phyloP scores from a whole-genome alignment of 1,140 invertebrate species.

The Drosophila tsacasi region DNA sequence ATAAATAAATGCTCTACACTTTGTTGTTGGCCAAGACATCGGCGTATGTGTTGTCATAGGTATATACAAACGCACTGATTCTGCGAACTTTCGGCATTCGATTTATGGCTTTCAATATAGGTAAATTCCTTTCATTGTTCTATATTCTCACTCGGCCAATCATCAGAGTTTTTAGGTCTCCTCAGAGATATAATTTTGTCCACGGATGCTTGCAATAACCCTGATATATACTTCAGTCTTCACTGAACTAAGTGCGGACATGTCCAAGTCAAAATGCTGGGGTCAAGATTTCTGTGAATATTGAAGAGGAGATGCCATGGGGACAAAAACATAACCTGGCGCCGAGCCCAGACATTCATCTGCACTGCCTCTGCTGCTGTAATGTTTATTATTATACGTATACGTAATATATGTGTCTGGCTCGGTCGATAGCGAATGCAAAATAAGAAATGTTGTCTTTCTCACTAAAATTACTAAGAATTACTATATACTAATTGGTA shows the following conservation, averaged over 20 bases:
- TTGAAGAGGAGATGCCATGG: constrained; percentile 18
- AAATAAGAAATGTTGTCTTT: constrained; percentile 22
- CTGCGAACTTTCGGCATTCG: constrained; percentile 30
- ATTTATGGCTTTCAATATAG: constrained; percentile 56
- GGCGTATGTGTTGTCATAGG: constrained; percentile 16
- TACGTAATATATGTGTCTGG: constrained; percentile 71
- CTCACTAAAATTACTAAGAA: constrained; percentile 45
- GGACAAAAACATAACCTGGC: constrained; percentile 69
- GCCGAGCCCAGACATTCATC: constrained; percentile 70
- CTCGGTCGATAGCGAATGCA: constrained; percentile 17
- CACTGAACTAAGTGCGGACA: neutral
- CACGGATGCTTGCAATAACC: neutral
- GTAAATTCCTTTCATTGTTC: constrained; percentile 56
- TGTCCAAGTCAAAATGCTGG: neutral
- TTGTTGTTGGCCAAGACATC: constrained; percentile 57
- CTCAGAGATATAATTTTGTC: neutral
- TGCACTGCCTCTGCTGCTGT: constrained; percentile 58
- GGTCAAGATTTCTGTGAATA: constrained; percentile 15
- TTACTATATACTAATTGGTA: constrained; percentile 14
- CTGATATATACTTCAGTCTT: constrained; percentile 1
- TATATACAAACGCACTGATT: constrained; percentile 17
- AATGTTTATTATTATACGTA: constrained; percentile 75
- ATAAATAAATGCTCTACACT: constrained; percentile 65
- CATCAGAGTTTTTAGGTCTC: neutral
- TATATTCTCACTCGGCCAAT: constrained; percentile 45